Evolutionary conservation across 2,797 vertebrate genomes (phyloP).

Genomic region (Sarcoramphus papa): DNA sequence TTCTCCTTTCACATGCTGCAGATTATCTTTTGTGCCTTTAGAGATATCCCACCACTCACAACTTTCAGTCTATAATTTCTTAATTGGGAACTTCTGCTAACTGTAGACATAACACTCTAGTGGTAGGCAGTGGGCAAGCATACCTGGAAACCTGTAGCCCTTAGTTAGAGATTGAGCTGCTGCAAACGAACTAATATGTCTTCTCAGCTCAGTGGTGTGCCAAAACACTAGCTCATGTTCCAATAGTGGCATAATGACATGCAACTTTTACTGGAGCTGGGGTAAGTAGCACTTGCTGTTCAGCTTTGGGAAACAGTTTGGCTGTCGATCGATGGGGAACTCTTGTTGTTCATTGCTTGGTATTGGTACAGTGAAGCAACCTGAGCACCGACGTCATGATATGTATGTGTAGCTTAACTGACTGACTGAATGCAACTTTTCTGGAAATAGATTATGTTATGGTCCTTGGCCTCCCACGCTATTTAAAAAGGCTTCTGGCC

Average conservation of each 20-base stretch:
- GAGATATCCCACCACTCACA: background rate
- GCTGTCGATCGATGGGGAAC: background rate
- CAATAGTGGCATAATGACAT: background rate
- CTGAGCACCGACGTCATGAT: accelerated
- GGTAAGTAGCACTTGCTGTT: background rate
- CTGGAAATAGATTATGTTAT: background rate
- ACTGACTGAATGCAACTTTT: background rate
- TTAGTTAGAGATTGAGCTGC: background rate
- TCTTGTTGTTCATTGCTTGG: background rate
- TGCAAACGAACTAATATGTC: background rate
- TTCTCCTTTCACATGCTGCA: background rate
- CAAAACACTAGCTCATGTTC: background rate
- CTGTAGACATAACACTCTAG: background rate
- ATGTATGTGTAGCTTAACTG: background rate
- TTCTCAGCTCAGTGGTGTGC: background rate
- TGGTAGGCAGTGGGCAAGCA: background rate
- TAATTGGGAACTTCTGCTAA: background rate
- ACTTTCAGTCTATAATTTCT: background rate
- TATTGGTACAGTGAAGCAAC: background rate
- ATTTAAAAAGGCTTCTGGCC: background rate
- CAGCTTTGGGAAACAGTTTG: background rate
- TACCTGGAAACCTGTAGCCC: background rate
- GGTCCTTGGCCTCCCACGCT: background rate
- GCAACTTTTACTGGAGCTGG: background rate
- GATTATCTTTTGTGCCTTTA: background rate